Conservation (phyloP, 2,888 invertebrate species). For the Eristalis arbustorum region DNA sequence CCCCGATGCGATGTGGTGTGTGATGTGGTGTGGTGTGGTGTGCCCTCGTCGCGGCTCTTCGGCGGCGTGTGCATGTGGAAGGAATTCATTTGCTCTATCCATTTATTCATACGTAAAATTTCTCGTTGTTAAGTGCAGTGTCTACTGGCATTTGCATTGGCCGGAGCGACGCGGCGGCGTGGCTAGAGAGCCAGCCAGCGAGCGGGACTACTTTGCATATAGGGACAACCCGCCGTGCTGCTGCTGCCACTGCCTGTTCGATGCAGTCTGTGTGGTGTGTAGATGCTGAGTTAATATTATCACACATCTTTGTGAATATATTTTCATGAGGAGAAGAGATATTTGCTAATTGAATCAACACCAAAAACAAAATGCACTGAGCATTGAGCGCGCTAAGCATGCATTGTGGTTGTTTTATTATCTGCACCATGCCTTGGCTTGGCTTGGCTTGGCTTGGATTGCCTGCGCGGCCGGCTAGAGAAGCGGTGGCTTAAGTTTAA, state of each 20-base stretch:
- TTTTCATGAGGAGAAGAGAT: slow-evolving; percentile 71
- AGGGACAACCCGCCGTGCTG: slow-evolving; percentile 55
- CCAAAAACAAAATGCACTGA: slow-evolving; percentile 77
- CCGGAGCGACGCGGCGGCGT: neutral
- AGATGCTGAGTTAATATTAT: slow-evolving; percentile 75
- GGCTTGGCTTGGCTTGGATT: too few species aligned
- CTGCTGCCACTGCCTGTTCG: slow-evolving; percentile 52
- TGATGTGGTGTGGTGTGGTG: too few species aligned
- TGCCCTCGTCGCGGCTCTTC: neutral
- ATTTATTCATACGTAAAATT: slow-evolving; percentile 30
- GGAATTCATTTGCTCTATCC: slow-evolving; percentile 25
- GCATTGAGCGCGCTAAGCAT: slow-evolving; percentile 17
- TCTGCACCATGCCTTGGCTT: neutral
- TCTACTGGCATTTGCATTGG: slow-evolving; percentile 38
- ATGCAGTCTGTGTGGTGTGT: slow-evolving; percentile 72
- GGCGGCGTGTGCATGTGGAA: neutral
- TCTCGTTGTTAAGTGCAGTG: slow-evolving; percentile 42
- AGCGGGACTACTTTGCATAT: slow-evolving; percentile 61
- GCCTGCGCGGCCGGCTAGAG: too few species aligned
- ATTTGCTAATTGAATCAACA: slow-evolving; percentile 80
- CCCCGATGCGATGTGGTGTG: neutral
- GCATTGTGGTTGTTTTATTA: slow-evolving; percentile 2
- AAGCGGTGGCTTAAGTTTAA: slow-evolving; percentile 47
- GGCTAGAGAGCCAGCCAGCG: neutral
- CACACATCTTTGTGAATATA: slow-evolving; percentile 70